Evolutionary conservation across 1,140 invertebrate species (phyloP).

Genomic region (Drosophila auraria): DNA sequence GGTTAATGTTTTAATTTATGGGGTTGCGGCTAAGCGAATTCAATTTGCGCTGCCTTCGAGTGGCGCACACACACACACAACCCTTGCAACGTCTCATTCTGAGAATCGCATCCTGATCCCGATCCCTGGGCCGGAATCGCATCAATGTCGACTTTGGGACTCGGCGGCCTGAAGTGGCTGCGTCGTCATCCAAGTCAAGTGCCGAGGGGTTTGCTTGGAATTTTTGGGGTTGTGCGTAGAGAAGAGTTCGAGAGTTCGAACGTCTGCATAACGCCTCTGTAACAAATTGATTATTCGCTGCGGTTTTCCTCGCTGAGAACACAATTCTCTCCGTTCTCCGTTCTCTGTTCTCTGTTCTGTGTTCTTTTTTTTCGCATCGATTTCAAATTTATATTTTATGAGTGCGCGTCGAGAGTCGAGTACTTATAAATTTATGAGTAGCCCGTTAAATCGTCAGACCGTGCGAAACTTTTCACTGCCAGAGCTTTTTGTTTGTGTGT

Average conservation of each 20-base stretch:
- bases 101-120: conserved; percentile 15
- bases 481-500: conserved; percentile 24
- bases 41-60: conserved; percentile 68
- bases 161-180: conserved; percentile 59
- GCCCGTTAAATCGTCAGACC: conserved; percentile 57
- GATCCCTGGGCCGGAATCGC: neutral
- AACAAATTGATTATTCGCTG: conserved; percentile 82
- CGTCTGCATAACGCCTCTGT: conserved; percentile 71
- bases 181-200: conserved; percentile 67
- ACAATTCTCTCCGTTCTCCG: conserved; percentile 12
- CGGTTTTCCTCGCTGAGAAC: conserved; percentile 52
- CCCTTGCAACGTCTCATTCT: conserved; percentile 15
- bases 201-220: conserved; percentile 48
- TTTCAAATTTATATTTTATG: conserved; percentile 69
- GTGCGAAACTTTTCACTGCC: conserved; percentile 70
- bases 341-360: conserved; percentile 1
- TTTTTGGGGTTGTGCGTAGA: conserved; percentile 64
- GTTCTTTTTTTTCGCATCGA: conserved; percentile 51
- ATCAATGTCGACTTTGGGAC: conserved; percentile 42
- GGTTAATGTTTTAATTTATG: conserved; percentile 78
- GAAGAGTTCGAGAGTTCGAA: conserved; percentile 12
- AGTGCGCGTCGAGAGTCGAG: conserved; percentile 44
- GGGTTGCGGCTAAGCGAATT: conserved; percentile 80
- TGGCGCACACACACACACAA: conserved; percentile 28
- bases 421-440: conserved; percentile 83